phyloP scores from a whole-genome alignment of 2,888 invertebrate species.

The Calameuta filiformis region DNA sequence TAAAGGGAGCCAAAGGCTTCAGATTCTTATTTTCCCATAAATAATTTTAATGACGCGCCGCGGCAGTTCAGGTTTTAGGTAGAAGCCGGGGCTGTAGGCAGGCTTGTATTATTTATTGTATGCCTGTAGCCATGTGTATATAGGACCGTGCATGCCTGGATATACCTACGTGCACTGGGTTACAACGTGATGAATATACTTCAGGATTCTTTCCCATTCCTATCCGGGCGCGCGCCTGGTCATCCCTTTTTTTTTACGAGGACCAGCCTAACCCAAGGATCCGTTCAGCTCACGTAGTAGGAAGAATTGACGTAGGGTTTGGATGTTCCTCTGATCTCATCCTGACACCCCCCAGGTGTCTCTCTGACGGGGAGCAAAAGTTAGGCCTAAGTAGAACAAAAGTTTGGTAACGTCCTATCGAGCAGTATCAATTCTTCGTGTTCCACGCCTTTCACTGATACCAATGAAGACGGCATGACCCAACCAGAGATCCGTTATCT shows the following conservation, averaged over 20 bases:
- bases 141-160: conserved; percentile 4
- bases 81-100: conserved; percentile 47
- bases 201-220: background rate
- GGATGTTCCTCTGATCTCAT: background rate
- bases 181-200: background rate
- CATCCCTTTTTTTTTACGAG: background rate
- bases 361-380: background rate
- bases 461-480: background rate
- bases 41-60: conserved; percentile 61
- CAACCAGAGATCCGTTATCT: background rate
- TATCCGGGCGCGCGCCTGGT: background rate
- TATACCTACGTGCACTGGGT: background rate
- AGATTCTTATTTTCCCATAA: conserved; percentile 61
- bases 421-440: background rate
- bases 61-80: conserved; percentile 53
- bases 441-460: background rate
- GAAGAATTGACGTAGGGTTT: background rate
- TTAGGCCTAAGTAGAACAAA: background rate
- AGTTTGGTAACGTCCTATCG: background rate
- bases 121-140: conserved; percentile 28
- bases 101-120: conserved; percentile 55
- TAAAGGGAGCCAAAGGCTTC: conserved; percentile 44
- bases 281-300: background rate
- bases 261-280: background rate
- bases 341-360: background rate